Percentiles rank a stretch among this genome's conserved stretches.
Evolutionary conservation across 2,888 invertebrate genomes (phyloP).

Genomic region (Athalia cordata): DNA sequence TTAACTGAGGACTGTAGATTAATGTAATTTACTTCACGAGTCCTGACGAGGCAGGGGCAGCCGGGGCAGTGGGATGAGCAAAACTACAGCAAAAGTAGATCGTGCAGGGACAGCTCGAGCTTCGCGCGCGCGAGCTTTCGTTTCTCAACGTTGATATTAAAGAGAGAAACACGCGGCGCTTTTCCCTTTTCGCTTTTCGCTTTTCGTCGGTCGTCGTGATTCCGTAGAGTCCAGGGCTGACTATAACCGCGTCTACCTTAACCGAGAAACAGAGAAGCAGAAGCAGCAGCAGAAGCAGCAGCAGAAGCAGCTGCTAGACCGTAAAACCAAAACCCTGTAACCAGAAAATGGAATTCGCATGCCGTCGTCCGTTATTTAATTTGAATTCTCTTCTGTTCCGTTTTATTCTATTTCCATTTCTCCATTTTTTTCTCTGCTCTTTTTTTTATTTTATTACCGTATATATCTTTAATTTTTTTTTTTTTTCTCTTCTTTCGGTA

Average conservation of each 20-base stretch:
- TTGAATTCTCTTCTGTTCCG: neutral
- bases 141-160: neutral
- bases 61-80: neutral
- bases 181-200: too few relatives aligned
- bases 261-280: neutral
- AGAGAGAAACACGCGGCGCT: slow-evolving; percentile 2
- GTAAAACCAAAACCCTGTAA: slow-evolving; percentile 42
- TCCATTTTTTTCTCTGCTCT: neutral
- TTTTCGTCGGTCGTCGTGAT: neutral
- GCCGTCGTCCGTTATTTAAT: slow-evolving; percentile 28
- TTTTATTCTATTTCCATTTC: neutral
- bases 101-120: neutral
- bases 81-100: neutral
- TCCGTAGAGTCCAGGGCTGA: neutral
- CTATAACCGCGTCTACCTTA: neutral
- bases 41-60: neutral
- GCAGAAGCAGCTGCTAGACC: slow-evolving; percentile 22
- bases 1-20: slow-evolving; percentile 32
- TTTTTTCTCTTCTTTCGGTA: too few relatives aligned
- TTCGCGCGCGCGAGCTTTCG: neutral
- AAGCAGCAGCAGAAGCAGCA: neutral
- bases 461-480: too few relatives aligned
- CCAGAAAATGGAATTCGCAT: slow-evolving; percentile 36
- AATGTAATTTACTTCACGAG: slow-evolving; percentile 35
- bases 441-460: neutral